phyloP scores from a whole-genome alignment of 2,797 vertebrate species.

The Fundulus diaphanus region DNA sequence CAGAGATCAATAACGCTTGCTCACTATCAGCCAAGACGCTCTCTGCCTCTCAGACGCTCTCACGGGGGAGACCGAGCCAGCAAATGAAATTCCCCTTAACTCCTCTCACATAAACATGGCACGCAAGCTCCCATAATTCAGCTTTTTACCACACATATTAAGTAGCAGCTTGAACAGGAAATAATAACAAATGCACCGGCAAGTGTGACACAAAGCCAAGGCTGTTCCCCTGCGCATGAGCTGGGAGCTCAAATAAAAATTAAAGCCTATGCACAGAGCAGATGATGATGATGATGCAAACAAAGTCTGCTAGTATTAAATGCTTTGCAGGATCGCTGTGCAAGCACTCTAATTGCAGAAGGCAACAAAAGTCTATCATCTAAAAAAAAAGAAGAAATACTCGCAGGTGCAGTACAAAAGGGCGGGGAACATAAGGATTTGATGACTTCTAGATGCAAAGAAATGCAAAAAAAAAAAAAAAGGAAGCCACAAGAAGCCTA shows the following conservation, averaged over 20 bases:
- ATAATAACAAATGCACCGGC: conserved; percentile 66
- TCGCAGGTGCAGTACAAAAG: conserved; percentile 50
- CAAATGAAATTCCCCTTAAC: conserved; percentile 63
- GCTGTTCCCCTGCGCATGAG: conserved; percentile 40
- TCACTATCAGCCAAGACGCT: conserved; percentile 73
- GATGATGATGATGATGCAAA: conserved; percentile 62
- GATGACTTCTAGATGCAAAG: conserved; percentile 73
- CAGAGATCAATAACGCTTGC: conserved; percentile 77
- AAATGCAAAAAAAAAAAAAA: conserved; percentile 64
- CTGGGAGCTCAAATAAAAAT: conserved; percentile 56
- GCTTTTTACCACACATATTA: conserved; percentile 69
- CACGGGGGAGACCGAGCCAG: conserved; percentile 46
- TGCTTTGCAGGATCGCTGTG: conserved; percentile 50
- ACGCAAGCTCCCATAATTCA: conserved; percentile 60
- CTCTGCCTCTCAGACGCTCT: conserved; percentile 51
- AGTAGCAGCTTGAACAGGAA: conserved; percentile 62
- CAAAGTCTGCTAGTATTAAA: conserved; percentile 55
- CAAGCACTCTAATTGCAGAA: conserved; percentile 58
- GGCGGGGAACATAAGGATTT: conserved; percentile 67
- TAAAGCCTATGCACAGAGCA: conserved; percentile 25
- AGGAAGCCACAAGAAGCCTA: conserved; percentile 74
- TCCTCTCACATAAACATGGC: conserved; percentile 56
- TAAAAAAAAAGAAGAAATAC: conserved; percentile 41
- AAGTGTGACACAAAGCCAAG: conserved; percentile 49
- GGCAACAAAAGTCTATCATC: conserved; percentile 63